Conservation (phyloP, 2,113 vertebrate species). For the Lamprotornis superbus region DNA sequence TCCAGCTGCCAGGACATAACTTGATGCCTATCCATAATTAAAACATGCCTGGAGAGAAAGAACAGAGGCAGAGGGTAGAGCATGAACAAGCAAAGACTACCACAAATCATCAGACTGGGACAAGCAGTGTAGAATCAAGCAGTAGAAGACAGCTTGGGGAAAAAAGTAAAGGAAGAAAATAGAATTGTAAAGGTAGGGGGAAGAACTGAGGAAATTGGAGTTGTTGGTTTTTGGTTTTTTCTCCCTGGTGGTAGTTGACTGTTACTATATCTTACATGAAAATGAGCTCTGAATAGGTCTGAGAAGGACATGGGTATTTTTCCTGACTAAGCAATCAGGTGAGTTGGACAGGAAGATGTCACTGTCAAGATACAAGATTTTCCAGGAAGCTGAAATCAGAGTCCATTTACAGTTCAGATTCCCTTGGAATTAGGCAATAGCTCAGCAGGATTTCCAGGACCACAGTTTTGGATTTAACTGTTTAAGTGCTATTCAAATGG, state of each 20-base stretch:
- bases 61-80: neutral
- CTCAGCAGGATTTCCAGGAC: neutral
- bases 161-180: neutral
- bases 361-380: neutral
- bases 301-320: neutral
- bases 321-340: neutral
- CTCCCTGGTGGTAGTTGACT: neutral
- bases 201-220: neutral
- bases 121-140: neutral
- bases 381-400: neutral
- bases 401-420: neutral
- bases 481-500: neutral
- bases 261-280: neutral
- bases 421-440: neutral
- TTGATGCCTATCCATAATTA: neutral
- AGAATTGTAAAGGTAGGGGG: neutral
- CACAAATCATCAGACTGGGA: neutral
- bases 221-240: fast-evolving
- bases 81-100: neutral
- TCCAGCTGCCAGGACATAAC: neutral
- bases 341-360: neutral
- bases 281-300: neutral
- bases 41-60: neutral
- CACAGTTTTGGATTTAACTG: neutral
- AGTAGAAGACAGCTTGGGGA: neutral